These are phyloP conservation scores for Bufo gargarizans DNA, from an alignment of 2,113 vertebrate genomes.

Conservation along the genomic window DNA sequence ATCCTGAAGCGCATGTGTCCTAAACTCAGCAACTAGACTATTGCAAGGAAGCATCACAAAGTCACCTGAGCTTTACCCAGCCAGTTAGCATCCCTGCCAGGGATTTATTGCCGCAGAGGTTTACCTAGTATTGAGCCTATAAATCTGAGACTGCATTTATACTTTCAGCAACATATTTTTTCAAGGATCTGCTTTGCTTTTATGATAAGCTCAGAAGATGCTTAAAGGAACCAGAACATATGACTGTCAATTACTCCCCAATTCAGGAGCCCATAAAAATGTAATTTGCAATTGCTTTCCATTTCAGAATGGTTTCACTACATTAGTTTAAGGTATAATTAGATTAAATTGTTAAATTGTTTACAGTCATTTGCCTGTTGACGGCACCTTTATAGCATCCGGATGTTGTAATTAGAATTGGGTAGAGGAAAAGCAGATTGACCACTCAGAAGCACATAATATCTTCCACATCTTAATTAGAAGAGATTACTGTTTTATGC, in stretches of 20 bases:
- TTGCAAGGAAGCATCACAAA: not conserved
- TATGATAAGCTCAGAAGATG: slow-evolving; percentile 7
- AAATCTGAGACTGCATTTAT: not conserved
- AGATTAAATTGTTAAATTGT: slow-evolving; percentile 48
- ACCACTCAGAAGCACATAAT: not conserved
- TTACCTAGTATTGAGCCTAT: not conserved
- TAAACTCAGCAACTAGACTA: not conserved
- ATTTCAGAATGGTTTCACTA: slow-evolving; percentile 46
- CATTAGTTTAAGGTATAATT: slow-evolving; percentile 52
- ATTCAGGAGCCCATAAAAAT: slow-evolving; percentile 39
- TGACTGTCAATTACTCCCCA: slow-evolving; percentile 47
- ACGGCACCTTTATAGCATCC: slow-evolving; percentile 35
- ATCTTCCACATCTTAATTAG: slow-evolving; percentile 2
- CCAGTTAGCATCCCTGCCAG: not conserved
- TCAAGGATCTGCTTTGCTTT: not conserved
- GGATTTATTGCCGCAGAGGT: not conserved
- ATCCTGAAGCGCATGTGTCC: not conserved
- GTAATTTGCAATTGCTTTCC: slow-evolving; percentile 48
- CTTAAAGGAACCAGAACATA: slow-evolving; percentile 43
- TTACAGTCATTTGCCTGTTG: slow-evolving; percentile 27
- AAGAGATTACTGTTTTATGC: not conserved
- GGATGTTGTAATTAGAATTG: slow-evolving; percentile 42
- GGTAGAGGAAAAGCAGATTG: slow-evolving; percentile 3
- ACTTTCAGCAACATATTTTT: not conserved
- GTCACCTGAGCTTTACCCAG: not conserved